Evolutionary conservation across 2,113 vertebrate genomes (phyloP).

Genomic region (Sinocyclocheilus maitianheensis): DNA sequence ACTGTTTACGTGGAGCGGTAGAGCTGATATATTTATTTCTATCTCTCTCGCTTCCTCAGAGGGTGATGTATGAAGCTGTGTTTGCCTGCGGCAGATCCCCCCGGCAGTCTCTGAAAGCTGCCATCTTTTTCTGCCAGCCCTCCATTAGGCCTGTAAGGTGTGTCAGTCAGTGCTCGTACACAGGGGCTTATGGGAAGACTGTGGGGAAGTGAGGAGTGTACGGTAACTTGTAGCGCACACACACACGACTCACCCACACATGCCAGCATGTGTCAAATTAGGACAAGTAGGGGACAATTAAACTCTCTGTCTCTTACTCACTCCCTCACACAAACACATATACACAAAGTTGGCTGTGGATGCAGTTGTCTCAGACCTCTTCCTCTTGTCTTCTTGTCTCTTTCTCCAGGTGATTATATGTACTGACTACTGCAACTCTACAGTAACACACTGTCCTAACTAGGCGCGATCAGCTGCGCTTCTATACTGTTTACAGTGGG

Average conservation of each 20-base stretch:
- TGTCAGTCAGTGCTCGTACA: slow-evolving; percentile 57
- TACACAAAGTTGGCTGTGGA: slow-evolving; percentile 25
- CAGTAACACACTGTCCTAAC: slow-evolving; percentile 13
- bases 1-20: slow-evolving; percentile 52
- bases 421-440: slow-evolving; percentile 38
- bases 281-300: slow-evolving; percentile 51
- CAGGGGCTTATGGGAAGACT: slow-evolving; percentile 49
- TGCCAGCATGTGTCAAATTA: slow-evolving; percentile 42
- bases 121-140: slow-evolving; percentile 58
- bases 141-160: slow-evolving; percentile 58
- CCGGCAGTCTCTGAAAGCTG: slow-evolving; percentile 47
- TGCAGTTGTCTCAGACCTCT: not conserved
- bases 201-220: slow-evolving; percentile 33
- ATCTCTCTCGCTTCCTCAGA: slow-evolving; percentile 39
- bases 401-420: slow-evolving; percentile 43
- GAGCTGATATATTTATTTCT: slow-evolving; percentile 58
- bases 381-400: slow-evolving; percentile 14
- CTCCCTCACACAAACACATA: slow-evolving; percentile 46
- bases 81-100: slow-evolving; percentile 59
- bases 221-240: slow-evolving; percentile 36
- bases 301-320: slow-evolving; percentile 36
- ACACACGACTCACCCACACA: slow-evolving; percentile 43
- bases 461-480: not conserved
- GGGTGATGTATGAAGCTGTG: slow-evolving; percentile 55
- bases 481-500: slow-evolving; percentile 31